Evolutionary conservation across 2,797 vertebrate species (phyloP).

Genomic region (Ptychobarbus kaznakovi): DNA sequence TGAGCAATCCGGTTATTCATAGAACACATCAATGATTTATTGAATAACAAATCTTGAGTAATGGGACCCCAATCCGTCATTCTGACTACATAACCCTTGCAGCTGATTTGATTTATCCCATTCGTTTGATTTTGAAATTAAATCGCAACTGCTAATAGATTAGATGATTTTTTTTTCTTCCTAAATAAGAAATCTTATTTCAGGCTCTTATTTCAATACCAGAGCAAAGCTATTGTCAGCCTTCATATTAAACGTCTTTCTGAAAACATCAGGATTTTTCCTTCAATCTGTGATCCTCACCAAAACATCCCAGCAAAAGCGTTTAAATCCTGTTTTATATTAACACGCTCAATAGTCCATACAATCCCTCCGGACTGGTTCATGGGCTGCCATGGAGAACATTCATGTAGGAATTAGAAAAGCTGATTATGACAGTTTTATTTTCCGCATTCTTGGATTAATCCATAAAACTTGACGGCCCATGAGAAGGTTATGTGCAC

Average conservation of each 20-base stretch:
- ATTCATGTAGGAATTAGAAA: conserved; percentile 64
- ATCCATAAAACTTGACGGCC: conserved; percentile 76
- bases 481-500: conserved; percentile 70
- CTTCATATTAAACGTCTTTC: conserved; percentile 14
- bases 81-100: conserved; percentile 61
- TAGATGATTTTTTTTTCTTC: conserved; percentile 57
- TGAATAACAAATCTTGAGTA: conserved; percentile 81
- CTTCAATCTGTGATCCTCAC: conserved; percentile 43
- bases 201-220: conserved; percentile 30
- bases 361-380: conserved; percentile 46
- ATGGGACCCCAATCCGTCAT: conserved; percentile 77
- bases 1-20: conserved; percentile 78
- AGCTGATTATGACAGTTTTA: conserved; percentile 73
- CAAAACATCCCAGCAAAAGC: conserved; percentile 27
- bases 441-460: conserved; percentile 72
- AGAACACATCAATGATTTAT: conserved; percentile 83
- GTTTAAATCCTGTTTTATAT: conserved; percentile 51
- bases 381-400: conserved; percentile 52
- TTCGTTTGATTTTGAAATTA: conserved; percentile 69
- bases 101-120: conserved; percentile 69
- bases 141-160: conserved; percentile 71
- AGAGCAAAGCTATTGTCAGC: conserved; percentile 30
- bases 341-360: conserved; percentile 53
- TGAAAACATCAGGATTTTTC: conserved; percentile 38
- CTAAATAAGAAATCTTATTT: conserved; percentile 45